Conservation (phyloP, 37 sponge, comb jelly and placozoan species). For the Oopsacas minuta region DNA sequence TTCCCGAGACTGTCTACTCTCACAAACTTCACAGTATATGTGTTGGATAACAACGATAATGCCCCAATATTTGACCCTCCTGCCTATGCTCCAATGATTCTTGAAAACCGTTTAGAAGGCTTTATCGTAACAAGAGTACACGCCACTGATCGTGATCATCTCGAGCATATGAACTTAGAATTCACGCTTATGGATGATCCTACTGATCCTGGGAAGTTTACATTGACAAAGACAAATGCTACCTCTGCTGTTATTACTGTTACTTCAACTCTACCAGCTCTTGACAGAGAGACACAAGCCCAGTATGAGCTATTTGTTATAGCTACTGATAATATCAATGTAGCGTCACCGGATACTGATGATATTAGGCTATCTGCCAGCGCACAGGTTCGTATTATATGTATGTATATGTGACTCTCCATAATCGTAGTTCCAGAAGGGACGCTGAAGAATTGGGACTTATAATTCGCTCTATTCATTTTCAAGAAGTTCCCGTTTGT, state of each 20-base stretch:
- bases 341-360: not conserved
- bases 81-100: not conserved
- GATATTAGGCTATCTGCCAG: too few species aligned
- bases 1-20: not conserved
- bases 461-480: too few species aligned
- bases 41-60: constrained; percentile 21
- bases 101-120: constrained; percentile 25
- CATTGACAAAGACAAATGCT: not conserved
- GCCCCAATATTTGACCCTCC: constrained; percentile 20
- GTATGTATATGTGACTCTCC: too few species aligned
- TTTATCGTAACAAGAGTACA: not conserved
- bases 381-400: too few species aligned
- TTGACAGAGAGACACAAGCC: not conserved
- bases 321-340: not conserved
- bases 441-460: too few species aligned
- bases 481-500: too few species aligned
- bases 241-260: not conserved
- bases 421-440: too few species aligned
- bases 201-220: not conserved
- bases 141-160: constrained; percentile 32
- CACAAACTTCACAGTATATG: not conserved
- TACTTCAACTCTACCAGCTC: not conserved
- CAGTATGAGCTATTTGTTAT: not conserved
- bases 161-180: not conserved
- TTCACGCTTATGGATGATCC: not conserved